Percentiles rank a stretch among this genome's conserved stretches.
phyloP scores from a whole-genome alignment of 2,888 invertebrate genomes.

The Tortrix viridana region DNA sequence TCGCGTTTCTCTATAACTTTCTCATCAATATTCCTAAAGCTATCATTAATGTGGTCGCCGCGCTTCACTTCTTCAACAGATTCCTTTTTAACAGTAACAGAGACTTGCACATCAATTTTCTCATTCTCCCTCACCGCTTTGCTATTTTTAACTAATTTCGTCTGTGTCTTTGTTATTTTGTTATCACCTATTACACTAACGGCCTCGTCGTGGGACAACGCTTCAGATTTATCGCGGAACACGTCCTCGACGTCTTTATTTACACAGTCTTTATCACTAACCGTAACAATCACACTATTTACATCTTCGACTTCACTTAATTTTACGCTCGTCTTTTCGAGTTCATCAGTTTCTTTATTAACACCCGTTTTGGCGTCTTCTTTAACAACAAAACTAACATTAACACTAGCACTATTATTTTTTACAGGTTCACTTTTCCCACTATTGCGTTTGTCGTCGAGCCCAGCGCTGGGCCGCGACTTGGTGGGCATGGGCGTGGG shows the following conservation, averaged over 20 bases:
- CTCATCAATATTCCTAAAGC: constrained; percentile 52
- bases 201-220: constrained; percentile 57
- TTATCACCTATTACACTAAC: constrained; percentile 48
- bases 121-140: constrained; percentile 54
- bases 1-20: constrained; percentile 49
- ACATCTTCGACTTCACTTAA: constrained; percentile 45
- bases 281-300: constrained; percentile 42
- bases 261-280: constrained; percentile 41
- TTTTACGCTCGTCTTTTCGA: constrained; percentile 37
- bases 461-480: constrained; percentile 1
- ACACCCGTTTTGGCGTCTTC: constrained; percentile 14
- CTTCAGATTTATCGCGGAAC: constrained; percentile 53
- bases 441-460: background rate
- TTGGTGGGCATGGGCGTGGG: constrained; percentile 43
- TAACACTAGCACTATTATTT: too few species aligned
- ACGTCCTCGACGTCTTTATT: constrained; percentile 39
- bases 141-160: constrained; percentile 59
- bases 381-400: too few species aligned
- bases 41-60: constrained; percentile 50
- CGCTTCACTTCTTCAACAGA: constrained; percentile 52
- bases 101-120: constrained; percentile 55
- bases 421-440: too few species aligned
- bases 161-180: constrained; percentile 56
- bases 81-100: constrained; percentile 57
- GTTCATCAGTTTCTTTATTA: constrained; percentile 9